A percentile compares a stretch with the other conserved stretches of the same genome.
These are phyloP conservation scores for Iguana delicatissima DNA, from an alignment of 2,797 vertebrate genomes.

Conservation along the genomic window DNA sequence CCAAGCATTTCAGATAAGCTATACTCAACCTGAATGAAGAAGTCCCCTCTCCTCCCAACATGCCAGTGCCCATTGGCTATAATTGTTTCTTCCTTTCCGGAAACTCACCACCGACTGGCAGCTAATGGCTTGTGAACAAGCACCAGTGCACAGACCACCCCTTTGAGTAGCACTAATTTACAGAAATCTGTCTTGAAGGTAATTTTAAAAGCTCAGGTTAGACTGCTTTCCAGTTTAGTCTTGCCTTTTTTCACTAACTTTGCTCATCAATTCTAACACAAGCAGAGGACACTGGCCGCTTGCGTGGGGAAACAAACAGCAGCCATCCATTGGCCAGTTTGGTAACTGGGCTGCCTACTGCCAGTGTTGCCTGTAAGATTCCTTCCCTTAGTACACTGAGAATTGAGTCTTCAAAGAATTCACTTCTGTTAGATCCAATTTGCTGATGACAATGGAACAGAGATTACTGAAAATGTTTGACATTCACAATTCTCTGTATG, in stretches of 20 bases:
- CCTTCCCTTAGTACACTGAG: not conserved
- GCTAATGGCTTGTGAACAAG: too few relatives aligned
- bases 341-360: not conserved
- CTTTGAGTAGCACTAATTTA: too few relatives aligned
- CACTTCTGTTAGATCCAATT: not conserved
- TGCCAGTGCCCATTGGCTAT: too few relatives aligned
- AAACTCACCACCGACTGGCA: too few relatives aligned
- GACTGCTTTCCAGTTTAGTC: not conserved
- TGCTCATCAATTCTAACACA: not conserved
- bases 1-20: too few relatives aligned
- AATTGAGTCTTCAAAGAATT: not conserved
- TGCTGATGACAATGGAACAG: slow-evolving; percentile 44
- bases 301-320: not conserved
- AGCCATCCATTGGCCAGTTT: not conserved
- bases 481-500: slow-evolving; percentile 29
- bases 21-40: too few relatives aligned
- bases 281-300: not conserved
- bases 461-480: slow-evolving; percentile 32
- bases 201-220: not conserved
- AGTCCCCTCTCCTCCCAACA: too few relatives aligned
- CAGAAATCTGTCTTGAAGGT: not conserved
- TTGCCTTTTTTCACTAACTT: not conserved
- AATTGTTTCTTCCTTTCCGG: too few relatives aligned
- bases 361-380: not conserved
- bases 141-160: not conserved